Conservation (phyloP, 2,113 vertebrate genomes). For the Rana temporaria region DNA sequence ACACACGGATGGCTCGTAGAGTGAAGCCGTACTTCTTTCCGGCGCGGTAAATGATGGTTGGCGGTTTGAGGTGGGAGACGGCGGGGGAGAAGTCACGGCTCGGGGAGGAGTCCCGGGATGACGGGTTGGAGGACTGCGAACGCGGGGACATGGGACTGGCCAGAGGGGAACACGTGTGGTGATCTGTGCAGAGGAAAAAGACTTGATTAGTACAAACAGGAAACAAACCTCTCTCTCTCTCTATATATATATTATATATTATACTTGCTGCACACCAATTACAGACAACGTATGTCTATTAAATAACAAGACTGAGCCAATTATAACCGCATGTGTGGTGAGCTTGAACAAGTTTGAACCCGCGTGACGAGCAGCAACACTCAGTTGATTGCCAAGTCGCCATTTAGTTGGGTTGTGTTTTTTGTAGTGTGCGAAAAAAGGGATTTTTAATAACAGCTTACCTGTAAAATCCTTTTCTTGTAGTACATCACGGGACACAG, state of each 20-base stretch:
- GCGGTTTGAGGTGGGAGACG: constrained; percentile 80
- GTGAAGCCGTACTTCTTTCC: constrained; percentile 99
- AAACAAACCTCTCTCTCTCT: neutral
- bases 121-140: constrained; percentile 95
- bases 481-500: too few species aligned
- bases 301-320: too few species aligned
- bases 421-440: too few species aligned
- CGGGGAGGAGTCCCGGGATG: constrained; percentile 95
- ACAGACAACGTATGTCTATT: too few species aligned
- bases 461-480: too few species aligned
- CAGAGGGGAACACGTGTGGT: constrained; percentile 90
- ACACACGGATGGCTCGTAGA: constrained; percentile 93
- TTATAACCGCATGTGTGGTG: too few species aligned
- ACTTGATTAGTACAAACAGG: constrained; percentile 51
- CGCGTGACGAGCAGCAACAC: too few species aligned
- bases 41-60: constrained; percentile 90
- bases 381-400: too few species aligned
- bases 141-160: constrained; percentile 98
- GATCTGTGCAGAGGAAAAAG: constrained; percentile 72
- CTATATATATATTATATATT: constrained; percentile 52
- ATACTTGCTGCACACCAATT: too few species aligned
- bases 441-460: too few species aligned
- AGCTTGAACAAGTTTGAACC: too few species aligned
- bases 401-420: too few species aligned
- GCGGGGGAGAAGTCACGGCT: constrained; percentile 92